phyloP scores from a whole-genome alignment of 2,797 vertebrate genomes.

The Enteromius afrohamiltoni region DNA sequence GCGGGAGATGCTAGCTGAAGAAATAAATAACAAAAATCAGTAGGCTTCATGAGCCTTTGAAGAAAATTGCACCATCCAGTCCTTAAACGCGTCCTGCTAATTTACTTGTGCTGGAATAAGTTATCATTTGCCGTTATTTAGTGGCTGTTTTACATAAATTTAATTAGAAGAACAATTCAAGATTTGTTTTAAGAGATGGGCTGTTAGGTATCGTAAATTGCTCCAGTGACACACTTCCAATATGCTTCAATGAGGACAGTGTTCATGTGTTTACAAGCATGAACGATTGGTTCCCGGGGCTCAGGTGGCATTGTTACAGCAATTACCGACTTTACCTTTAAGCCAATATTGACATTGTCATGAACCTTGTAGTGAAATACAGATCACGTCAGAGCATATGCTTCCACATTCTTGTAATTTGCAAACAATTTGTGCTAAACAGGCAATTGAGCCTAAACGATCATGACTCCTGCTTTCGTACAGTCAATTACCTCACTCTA shows the following conservation, averaged over 20 bases:
- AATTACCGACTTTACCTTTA: constrained; percentile 31
- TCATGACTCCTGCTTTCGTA: constrained; percentile 5
- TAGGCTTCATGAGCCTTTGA: constrained; percentile 14
- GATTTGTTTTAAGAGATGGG: constrained; percentile 1
- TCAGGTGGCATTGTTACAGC: constrained; percentile 30
- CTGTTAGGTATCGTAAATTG: constrained; percentile 30
- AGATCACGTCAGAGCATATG: constrained; percentile 20
- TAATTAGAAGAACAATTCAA: constrained; percentile 35
- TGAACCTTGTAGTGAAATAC: constrained; percentile 12
- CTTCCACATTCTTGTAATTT: neutral
- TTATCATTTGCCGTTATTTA: constrained; percentile 15
- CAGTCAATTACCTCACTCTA: constrained; percentile 40
- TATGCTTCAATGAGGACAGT: neutral
- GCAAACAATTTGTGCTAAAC: constrained; percentile 32
- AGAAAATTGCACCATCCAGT: constrained; percentile 36
- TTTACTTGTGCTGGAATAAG: neutral
- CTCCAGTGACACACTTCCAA: neutral
- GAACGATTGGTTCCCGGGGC: constrained; percentile 12
- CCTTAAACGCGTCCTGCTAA: neutral
- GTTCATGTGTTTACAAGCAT: constrained; percentile 32
- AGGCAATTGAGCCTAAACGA: constrained; percentile 20
- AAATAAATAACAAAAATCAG: constrained; percentile 35
- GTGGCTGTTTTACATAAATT: constrained; percentile 24
- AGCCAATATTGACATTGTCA: constrained; percentile 33
- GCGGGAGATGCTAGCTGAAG: constrained; percentile 12